Evolutionary conservation across 2,888 invertebrate species (phyloP).

Genomic region (Ectemnius lituratus): DNA sequence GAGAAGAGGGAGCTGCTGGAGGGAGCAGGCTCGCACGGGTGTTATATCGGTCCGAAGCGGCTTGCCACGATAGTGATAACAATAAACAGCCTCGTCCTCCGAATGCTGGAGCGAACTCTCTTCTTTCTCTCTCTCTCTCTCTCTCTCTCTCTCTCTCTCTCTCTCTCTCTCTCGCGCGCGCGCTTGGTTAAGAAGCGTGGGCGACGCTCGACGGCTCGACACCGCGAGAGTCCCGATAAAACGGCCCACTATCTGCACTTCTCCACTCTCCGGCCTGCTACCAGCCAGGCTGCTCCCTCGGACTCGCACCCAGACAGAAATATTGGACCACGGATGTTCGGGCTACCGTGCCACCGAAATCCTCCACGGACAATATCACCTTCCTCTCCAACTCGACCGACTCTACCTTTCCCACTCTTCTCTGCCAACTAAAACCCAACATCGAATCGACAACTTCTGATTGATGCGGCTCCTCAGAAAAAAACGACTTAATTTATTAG

Average conservation of each 20-base stretch:
- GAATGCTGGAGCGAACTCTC: slow-evolving; percentile 36
- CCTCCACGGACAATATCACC: slow-evolving; percentile 7
- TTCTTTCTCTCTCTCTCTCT: slow-evolving; percentile 40
- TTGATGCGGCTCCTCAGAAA: neutral
- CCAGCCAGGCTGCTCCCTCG: slow-evolving; percentile 49
- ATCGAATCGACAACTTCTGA: neutral
- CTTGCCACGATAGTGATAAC: slow-evolving; percentile 71
- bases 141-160: slow-evolving; percentile 48
- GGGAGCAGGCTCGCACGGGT: slow-evolving; percentile 5
- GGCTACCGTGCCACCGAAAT: slow-evolving; percentile 51
- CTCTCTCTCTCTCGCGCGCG: too few relatives aligned
- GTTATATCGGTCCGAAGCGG: slow-evolving; percentile 58
- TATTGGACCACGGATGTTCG: slow-evolving; percentile 38
- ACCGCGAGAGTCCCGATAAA: slow-evolving; percentile 65
- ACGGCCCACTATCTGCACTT: slow-evolving; percentile 71
- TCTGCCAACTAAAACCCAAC: neutral
- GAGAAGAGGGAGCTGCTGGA: too few relatives aligned
- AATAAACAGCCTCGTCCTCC: slow-evolving; percentile 61
- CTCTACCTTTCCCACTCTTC: neutral
- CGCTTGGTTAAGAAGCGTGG: slow-evolving; percentile 63
- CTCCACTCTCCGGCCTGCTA: slow-evolving; percentile 60
- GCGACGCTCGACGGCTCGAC: slow-evolving; percentile 72
- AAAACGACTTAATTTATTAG: neutral
- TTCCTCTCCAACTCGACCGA: neutral
- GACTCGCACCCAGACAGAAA: slow-evolving; percentile 38